phyloP scores from a whole-genome alignment of 2,888 invertebrate species.

The Drosophila greeni region DNA sequence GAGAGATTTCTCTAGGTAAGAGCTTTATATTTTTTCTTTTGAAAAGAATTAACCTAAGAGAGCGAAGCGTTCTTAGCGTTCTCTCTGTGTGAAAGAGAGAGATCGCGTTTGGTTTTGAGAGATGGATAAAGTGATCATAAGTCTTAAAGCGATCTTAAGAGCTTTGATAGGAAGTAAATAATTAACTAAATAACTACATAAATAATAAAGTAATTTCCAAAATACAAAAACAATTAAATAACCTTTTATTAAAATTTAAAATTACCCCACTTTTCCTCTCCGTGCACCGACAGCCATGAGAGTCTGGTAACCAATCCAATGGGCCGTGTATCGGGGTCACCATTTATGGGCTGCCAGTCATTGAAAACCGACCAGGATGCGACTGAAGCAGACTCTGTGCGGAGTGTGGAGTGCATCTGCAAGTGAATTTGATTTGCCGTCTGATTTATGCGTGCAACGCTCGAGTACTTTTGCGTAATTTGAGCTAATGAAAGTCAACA shows the following conservation, averaged over 20 bases:
- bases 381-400: slow-evolving; percentile 14
- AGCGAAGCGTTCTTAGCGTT: no score
- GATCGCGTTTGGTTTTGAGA: neutral
- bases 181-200: neutral
- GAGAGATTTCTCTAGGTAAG: no score
- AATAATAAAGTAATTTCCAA: no score
- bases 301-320: slow-evolving; percentile 9
- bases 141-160: neutral
- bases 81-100: no score
- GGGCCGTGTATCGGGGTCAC: slow-evolving; percentile 23
- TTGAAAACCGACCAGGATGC: slow-evolving; percentile 9
- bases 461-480: slow-evolving; percentile 59
- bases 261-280: neutral
- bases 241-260: neutral
- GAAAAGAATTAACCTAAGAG: no score
- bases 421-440: slow-evolving; percentile 58
- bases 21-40: no score
- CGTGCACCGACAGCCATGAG: neutral
- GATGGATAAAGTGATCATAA: neutral
- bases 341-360: slow-evolving; percentile 27
- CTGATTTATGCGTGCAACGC: slow-evolving; percentile 57
- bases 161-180: neutral
- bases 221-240: no score
- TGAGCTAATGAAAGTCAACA: slow-evolving; percentile 67
- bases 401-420: slow-evolving; percentile 45